Evolutionary conservation across 2,113 vertebrate genomes (phyloP), one percentile per base, ranked within the genome.

Genomic region (Tinamus guttatus): DNA sequence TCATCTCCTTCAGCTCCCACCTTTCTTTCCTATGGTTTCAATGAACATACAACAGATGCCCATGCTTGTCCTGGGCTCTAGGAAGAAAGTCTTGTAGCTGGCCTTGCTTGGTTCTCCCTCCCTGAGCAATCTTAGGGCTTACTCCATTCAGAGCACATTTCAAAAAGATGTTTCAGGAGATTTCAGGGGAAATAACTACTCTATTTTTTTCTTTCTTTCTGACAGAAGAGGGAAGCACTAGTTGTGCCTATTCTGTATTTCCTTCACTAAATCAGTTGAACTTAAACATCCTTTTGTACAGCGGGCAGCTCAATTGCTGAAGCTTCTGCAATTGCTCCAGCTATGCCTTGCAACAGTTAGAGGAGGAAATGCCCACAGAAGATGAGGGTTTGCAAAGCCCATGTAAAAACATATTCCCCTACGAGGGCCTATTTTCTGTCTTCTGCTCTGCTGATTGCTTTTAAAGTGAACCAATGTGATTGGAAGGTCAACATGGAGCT

Each of bases 401-500:
- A 51, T 47, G 28, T 3, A 56, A 38, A 59, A 28, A 67, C 27
- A 15, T 65, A 15, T 32, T 73, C 16, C 38, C 78, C 70, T 76
- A 5, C 3, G 71, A 73, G 22, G 25, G 17, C 36, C 36, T 73
- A 30, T 58, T 74, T 95, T 69, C 68, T 76, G 52, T 80, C 67
- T 74, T 85, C 59, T 69, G 24, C 62, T 84, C 51, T 30, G 40
- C 38, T 71, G n/a, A 30, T 24, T 71, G 34, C 74, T 90, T 80
- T 32, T 75, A 65, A 76, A 87, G 63, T 43, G 45, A 94, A 86
- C 17, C 60, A 81, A 78, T 68, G 74, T 62, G 81, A 91, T 49
- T 70, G 43, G 49, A 95, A 93, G 87, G 90, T 90, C 79, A 74
- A 43, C n/a, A 45, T 30, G n/a, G 32, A 85, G 36, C 43, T 90